These are phyloP conservation scores for Peromyscus polionotus DNA, from an alignment of 2,113 vertebrate species.

Conservation along the genomic window DNA sequence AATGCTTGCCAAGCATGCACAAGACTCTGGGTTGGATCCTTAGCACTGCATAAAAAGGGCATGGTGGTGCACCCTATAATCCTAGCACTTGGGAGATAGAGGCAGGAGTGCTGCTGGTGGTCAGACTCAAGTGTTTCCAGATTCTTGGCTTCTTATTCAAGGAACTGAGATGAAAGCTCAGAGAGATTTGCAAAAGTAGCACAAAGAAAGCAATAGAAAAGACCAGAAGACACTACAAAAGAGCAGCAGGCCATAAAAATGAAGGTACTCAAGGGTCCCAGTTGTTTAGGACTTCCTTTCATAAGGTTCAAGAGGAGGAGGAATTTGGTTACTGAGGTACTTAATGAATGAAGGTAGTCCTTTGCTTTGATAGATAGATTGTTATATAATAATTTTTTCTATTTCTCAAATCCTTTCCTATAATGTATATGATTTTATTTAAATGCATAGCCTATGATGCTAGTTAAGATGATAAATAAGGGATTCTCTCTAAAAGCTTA, in stretches of 20 bases:
- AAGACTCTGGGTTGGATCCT: background rate
- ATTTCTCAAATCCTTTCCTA: background rate
- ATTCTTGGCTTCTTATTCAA: background rate
- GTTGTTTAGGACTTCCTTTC: background rate
- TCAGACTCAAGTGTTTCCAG: background rate
- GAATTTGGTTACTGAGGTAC: background rate
- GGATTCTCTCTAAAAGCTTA: background rate
- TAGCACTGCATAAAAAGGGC: background rate
- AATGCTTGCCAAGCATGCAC: background rate
- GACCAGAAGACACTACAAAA: background rate
- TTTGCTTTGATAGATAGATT: background rate
- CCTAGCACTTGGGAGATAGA: background rate
- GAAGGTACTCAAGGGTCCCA: background rate
- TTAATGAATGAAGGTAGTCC: background rate
- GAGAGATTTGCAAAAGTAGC: background rate
- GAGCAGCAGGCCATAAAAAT: background rate
- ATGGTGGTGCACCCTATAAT: background rate
- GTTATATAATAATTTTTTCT: background rate
- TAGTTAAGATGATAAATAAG: background rate
- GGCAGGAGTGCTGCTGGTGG: background rate
- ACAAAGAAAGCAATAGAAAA: background rate
- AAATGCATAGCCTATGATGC: background rate
- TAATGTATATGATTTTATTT: background rate
- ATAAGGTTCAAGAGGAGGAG: background rate
- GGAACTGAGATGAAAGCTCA: background rate